Conservation (phyloP, 2,888 invertebrate genomes). For the Phrixothrix hirtus region DNA sequence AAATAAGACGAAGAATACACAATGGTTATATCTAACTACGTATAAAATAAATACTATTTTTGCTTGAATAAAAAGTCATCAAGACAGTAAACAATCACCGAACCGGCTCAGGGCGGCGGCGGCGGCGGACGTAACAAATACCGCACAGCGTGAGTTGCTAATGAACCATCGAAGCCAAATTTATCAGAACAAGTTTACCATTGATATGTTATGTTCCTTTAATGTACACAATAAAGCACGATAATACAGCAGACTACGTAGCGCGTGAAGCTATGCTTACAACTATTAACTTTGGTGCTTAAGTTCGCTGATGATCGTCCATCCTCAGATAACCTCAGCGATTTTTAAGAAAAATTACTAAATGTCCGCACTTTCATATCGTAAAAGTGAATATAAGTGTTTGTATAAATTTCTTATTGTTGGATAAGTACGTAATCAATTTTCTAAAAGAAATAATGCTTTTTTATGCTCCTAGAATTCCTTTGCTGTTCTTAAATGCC, state of each 20-base stretch:
- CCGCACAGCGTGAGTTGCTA: conserved; percentile 42
- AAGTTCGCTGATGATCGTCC: conserved; percentile 24
- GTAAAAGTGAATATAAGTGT: conserved; percentile 1
- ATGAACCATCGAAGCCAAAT: conserved; percentile 47
- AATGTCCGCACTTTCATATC: conserved; percentile 12
- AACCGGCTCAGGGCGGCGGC: conserved; percentile 30
- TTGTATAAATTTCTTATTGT: background rate
- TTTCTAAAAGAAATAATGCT: too few species aligned
- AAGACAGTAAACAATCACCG: conserved; percentile 30
- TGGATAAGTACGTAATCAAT: background rate
- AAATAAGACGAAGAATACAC: conserved; percentile 4
- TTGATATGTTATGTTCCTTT: conserved; percentile 43
- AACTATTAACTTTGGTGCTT: conserved; percentile 32
- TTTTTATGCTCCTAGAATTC: too few species aligned
- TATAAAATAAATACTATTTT: conserved; percentile 24
- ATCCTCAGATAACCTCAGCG: conserved; percentile 25
- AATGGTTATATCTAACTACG: conserved; percentile 16
- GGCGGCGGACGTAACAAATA: conserved; percentile 32
- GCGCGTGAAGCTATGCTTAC: conserved; percentile 35
- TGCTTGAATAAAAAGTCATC: conserved; percentile 27
- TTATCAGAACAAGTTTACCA: conserved; percentile 45
- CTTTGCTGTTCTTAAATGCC: too few species aligned
- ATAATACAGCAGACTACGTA: conserved; percentile 39
- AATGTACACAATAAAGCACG: conserved; percentile 48
- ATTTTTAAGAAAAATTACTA: conserved; percentile 17